A percentile compares a stretch with the other conserved stretches of the same genome.
Evolutionary conservation across 2,113 vertebrate species (phyloP).

Genomic region (Aldabrachelys gigantea): DNA sequence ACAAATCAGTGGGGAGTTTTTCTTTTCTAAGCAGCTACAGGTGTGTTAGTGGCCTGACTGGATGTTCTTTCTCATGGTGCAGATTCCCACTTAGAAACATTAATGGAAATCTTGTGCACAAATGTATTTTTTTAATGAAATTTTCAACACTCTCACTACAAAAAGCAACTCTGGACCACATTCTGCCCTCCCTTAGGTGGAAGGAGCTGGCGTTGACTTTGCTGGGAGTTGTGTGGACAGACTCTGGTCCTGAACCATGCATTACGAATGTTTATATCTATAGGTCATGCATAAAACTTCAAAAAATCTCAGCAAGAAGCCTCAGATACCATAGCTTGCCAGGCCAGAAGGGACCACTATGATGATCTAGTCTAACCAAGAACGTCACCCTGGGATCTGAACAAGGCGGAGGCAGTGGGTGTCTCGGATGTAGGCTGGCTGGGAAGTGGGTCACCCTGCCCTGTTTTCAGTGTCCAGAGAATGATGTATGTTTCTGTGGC

Average conservation of each 20-base stretch:
- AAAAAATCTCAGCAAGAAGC: rapidly evolving
- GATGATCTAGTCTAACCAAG: neutral
- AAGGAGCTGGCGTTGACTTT: rapidly evolving
- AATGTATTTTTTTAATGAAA: neutral
- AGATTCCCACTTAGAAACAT: neutral
- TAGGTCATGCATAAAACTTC: rapidly evolving
- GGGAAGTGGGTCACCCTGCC: neutral
- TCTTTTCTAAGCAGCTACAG: rapidly evolving
- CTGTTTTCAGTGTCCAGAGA: neutral
- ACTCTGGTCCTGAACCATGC: neutral
- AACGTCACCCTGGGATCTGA: rapidly evolving
- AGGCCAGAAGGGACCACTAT: rapidly evolving
- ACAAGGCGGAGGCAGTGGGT: rapidly evolving
- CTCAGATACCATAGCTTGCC: rapidly evolving
- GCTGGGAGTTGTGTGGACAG: too few relatives aligned
- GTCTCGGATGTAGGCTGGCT: rapidly evolving
- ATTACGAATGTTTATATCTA: neutral
- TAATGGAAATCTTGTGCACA: neutral
- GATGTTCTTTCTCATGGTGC: neutral
- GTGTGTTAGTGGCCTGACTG: rapidly evolving
- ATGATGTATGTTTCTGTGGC: too few relatives aligned
- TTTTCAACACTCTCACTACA: neutral
- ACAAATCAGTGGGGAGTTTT: neutral
- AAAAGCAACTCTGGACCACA: rapidly evolving
- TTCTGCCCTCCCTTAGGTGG: rapidly evolving